Conservation (phyloP, 1,140 invertebrate genomes). For the Ephestia elutella region DNA sequence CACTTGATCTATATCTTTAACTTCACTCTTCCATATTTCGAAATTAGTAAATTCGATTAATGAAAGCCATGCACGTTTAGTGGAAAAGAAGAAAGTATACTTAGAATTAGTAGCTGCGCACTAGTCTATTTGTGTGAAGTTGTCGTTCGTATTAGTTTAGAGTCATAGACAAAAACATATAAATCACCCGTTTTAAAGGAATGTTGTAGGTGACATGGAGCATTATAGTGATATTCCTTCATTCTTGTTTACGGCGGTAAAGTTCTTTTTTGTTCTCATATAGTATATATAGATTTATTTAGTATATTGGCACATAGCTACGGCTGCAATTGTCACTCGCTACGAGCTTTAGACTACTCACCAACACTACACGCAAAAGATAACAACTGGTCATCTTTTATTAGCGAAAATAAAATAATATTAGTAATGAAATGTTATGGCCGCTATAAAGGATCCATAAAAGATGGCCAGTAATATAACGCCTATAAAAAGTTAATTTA, state of each 20-base stretch:
- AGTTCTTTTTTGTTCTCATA: constrained; percentile 19
- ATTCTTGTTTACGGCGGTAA: constrained; percentile 24
- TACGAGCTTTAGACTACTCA: constrained; percentile 25
- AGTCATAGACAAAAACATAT: constrained; percentile 13
- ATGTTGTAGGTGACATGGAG: constrained; percentile 59
- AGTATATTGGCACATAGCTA: constrained; percentile 22
- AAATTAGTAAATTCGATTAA: constrained; percentile 44
- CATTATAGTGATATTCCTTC: constrained; percentile 37
- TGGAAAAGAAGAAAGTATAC: constrained; percentile 18
- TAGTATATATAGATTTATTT: constrained; percentile 30
- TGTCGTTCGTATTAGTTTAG: constrained; percentile 41
- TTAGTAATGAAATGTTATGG: not conserved
- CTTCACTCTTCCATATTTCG: constrained; percentile 73
- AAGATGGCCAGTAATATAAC: too few species aligned
- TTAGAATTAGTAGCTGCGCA: constrained; percentile 9
- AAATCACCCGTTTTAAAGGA: constrained; percentile 30
- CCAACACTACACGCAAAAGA: constrained; percentile 18
- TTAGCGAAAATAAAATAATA: not conserved
- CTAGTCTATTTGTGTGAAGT: constrained; percentile 54
- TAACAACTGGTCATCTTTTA: not conserved
- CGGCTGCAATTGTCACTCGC: constrained; percentile 27
- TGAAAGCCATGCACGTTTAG: constrained; percentile 64
- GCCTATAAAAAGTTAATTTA: not conserved
- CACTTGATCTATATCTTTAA: constrained; percentile 41
- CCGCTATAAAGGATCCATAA: too few species aligned